Percentiles rank a stretch among this genome's conserved stretches.
These are phyloP conservation scores for Drosophila kokeensis DNA, from an alignment of 2,888 invertebrate genomes.

Conservation along the genomic window DNA sequence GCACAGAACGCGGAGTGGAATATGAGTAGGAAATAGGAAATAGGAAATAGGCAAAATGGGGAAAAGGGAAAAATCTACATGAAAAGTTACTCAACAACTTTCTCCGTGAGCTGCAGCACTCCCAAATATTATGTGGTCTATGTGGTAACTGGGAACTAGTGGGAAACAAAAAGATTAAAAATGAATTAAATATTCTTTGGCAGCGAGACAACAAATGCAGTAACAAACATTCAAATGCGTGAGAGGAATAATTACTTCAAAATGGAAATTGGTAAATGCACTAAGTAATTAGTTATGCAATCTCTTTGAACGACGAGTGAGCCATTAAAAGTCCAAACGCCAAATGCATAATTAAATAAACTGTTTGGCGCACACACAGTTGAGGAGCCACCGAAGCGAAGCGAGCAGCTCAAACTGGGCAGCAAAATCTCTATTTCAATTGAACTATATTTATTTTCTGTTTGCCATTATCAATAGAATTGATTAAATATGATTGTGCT, in stretches of 20 bases:
- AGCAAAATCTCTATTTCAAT: not conserved
- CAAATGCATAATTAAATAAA: conserved; percentile 45
- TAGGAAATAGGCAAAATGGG: not conserved
- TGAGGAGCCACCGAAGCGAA: conserved; percentile 32
- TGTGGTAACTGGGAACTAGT: conserved; percentile 12
- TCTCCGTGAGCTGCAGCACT: conserved; percentile 42
- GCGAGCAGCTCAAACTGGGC: conserved; percentile 30
- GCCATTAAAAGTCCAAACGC: conserved; percentile 3
- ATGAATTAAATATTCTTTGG: not conserved
- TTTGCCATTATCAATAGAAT: not conserved
- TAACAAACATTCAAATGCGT: conserved; percentile 40
- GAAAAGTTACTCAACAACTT: conserved; percentile 61
- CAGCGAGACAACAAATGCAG: conserved; percentile 15
- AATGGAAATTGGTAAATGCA: conserved; percentile 63
- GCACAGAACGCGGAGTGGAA: not conserved
- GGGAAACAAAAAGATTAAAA: not conserved
- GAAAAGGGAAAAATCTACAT: conserved; percentile 15
- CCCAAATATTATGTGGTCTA: conserved; percentile 4
- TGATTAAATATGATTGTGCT: not conserved
- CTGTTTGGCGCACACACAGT: conserved; percentile 32
- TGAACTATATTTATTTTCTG: not conserved
- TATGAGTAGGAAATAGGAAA: not conserved
- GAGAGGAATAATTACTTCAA: conserved; percentile 17
- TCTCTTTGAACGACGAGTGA: conserved; percentile 57
- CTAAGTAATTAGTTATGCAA: conserved; percentile 70